Base-by-base conservation (phyloP, 2,797 vertebrate genomes). In the Meriones psammophilus region DNA sequence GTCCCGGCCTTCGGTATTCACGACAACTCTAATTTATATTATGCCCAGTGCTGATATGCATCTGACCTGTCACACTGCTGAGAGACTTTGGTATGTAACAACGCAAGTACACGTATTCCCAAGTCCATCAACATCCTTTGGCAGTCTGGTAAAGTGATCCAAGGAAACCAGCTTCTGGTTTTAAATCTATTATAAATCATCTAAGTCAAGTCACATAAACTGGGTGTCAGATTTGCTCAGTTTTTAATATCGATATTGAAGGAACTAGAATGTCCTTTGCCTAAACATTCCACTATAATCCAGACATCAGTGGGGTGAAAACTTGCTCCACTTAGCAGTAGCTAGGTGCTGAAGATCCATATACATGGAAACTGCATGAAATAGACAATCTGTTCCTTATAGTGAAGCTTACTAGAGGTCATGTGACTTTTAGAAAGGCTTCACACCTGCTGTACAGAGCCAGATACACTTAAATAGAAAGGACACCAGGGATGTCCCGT, bases 61-160 rank as follows among this genome's bases (percentile, higher is more conserved):
- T 20, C 13, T 77, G 66, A 88, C 60, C 50, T 79, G 8, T 46
- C 28, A 17, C 1, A 66, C 0, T 71, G 56, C 66, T 87, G 50
- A 64, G 33, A 87, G 42, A 85, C 24, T 93, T 87, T 76, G 85
- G 83, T 80, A 83, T 89, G 94, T 92, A 78, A 96, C 92, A 74
- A 80, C 36, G 15, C 10, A 83, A 83, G 26, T 14, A 84, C 1
- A 95, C 4, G 24, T 24, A 95, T 26, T 95, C 6, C 60, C 36
- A 69, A 96, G n/a, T 68, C 26, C 42, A 89, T 68, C 87, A 93
- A 87, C 77, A 93, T 88, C 42, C 54, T 62, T 78, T 62, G 30
- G 69, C 12, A 39, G 54, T 83, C 26, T 92, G 56, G 15, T 36
- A 88, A 2, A 89, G 54, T 15, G 9, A 92, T 84, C 64, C 20